Percentiles rank a stretch among this genome's conserved stretches.
phyloP scores from a whole-genome alignment of 2,113 vertebrate species.

The Mugil cephalus region DNA sequence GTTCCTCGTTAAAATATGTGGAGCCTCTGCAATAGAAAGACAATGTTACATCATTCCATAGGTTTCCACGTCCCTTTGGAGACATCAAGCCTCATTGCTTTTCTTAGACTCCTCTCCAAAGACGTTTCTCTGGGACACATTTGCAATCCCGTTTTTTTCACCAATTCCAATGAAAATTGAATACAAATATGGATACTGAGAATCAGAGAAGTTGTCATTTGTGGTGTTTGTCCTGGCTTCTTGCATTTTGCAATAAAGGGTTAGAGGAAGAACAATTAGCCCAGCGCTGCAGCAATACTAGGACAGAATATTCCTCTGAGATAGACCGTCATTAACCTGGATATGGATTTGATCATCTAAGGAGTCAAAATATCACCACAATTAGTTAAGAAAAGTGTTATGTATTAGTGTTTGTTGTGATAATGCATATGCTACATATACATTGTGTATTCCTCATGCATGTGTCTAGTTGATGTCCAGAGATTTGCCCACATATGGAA shows the following conservation, averaged over 20 bases:
- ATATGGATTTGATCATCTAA: constrained; percentile 1
- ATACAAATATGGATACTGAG: background rate
- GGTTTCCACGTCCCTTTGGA: constrained; percentile 1
- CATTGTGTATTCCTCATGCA: too few species aligned
- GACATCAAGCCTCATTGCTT: background rate
- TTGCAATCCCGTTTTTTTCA: background rate
- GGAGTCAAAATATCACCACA: background rate
- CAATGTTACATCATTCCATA: background rate
- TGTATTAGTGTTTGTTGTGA: background rate
- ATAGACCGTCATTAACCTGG: constrained; percentile 31
- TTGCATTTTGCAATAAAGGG: background rate
- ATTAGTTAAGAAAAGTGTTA: background rate
- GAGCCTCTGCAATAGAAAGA: constrained; percentile 12
- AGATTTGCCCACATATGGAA: too few species aligned
- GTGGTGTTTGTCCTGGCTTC: background rate
- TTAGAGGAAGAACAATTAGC: constrained; percentile 31
- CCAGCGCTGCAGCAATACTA: constrained; percentile 41
- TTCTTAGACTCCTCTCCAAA: background rate
- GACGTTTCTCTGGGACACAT: background rate
- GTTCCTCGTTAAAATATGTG: constrained; percentile 4
- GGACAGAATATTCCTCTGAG: constrained; percentile 51
- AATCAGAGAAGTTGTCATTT: background rate
- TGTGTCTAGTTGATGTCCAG: too few species aligned
- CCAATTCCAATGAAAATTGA: background rate
- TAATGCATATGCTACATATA: background rate